Conservation (phyloP, 1,140 invertebrate genomes). For the Hermetia illucens region DNA sequence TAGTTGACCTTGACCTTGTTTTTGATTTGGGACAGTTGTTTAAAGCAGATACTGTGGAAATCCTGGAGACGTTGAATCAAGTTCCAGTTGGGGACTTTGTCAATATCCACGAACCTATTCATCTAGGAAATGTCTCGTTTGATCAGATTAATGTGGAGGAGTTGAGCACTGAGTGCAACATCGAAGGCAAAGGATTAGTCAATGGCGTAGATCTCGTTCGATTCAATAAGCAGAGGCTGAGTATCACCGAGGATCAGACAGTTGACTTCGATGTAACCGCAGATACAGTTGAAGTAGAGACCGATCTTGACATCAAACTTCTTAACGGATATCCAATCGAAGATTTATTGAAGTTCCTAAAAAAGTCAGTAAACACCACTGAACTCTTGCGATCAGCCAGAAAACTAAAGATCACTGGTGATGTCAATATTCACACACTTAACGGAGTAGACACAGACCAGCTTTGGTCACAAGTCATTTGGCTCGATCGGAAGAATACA, state of each 20-base stretch:
- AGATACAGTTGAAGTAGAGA: background rate
- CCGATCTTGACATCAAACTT: background rate
- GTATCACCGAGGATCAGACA: background rate
- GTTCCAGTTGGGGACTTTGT: conserved; percentile 8
- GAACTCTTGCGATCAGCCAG: background rate
- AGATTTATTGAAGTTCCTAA: background rate
- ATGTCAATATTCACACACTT: background rate
- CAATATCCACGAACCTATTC: background rate
- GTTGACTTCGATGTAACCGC: background rate
- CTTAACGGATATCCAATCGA: background rate
- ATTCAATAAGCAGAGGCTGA: background rate
- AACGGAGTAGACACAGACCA: background rate
- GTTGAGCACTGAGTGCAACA: background rate
- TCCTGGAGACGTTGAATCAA: conserved; percentile 16
- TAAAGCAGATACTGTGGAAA: conserved; percentile 8
- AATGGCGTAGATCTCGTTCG: background rate
- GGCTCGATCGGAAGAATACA: background rate
- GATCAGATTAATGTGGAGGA: background rate
- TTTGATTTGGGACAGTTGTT: background rate
- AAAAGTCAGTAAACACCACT: background rate
- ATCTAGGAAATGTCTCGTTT: background rate
- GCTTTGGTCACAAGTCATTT: background rate
- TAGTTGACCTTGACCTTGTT: conserved; percentile 7
- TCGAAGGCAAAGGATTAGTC: background rate
- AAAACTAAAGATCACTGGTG: background rate